Evolutionary conservation across 1,140 invertebrate genomes (phyloP), one percentile per base, ranked within the genome.

Genomic region (Scaptomyza hsui): DNA sequence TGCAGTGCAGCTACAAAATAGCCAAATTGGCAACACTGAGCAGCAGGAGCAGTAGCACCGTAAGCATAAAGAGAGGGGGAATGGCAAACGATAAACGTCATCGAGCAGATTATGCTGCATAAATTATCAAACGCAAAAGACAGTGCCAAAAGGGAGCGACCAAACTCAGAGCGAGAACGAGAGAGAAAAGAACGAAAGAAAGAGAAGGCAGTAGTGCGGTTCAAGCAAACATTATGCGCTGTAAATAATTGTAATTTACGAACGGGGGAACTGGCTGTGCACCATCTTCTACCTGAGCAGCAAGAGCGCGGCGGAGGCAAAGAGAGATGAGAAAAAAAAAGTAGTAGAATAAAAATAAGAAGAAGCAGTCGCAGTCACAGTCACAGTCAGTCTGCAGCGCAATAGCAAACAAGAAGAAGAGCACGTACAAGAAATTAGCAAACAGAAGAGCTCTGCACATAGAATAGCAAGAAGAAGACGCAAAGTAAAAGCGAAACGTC

Each of bases 241-340:
- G 80, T 85, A 85, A 85, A 71, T 85, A 85, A 85, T 85, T 85
- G 80, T 85, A 85, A 85, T 85, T 85, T 86, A 86, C 82, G 82
- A 75, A 86, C 56, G 69, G 78, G 56, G 69, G 24, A 70, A 83
- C 81, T 68, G 59, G 67, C 81, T 86, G 52, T 74, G 51, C 73
- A 69, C 53, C 52, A 51, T 72, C 80, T 85, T 72, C 80, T 85
- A 86, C 80, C 80, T 86, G 77, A 71, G 64, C 42, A 9, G 42
- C 26, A 29, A 9, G 26, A 29, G 19, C n/a, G 37, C 65, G 70
- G 51, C 65, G 61, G 29, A 53, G 59, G 57, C 60, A 68, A 62
- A 48, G 72, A 48, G 72, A 57, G 57, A 57, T 60, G 60, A 41
- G 29, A 29, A 29, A 63, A 59, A 35, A 13, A 51, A 53, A 52